Conservation (phyloP, 2,797 vertebrate species). For the Labeo calbasu region DNA sequence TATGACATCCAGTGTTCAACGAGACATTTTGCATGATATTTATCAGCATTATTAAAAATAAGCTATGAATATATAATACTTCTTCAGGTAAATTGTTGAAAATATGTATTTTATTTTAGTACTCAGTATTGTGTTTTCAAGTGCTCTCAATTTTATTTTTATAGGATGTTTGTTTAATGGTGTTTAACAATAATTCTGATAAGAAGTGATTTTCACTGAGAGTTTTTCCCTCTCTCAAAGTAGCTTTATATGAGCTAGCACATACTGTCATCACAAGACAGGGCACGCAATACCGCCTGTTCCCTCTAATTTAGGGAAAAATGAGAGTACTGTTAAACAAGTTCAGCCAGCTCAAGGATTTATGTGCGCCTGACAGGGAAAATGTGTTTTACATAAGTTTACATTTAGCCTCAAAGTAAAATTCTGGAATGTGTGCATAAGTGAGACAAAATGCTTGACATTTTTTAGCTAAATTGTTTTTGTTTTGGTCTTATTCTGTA, state of each 20-base stretch:
- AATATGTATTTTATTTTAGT: neutral
- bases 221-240: neutral
- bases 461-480: neutral
- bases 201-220: neutral
- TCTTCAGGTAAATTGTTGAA: neutral
- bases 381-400: neutral
- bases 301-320: slow-evolving; percentile 17
- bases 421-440: neutral
- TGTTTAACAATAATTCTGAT: neutral
- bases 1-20: neutral
- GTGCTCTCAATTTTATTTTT: neutral
- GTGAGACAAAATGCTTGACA: neutral
- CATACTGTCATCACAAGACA: slow-evolving; percentile 45
- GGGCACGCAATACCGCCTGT: slow-evolving; percentile 28
- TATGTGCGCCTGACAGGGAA: neutral
- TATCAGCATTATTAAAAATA: neutral
- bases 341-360: slow-evolving; percentile 29
- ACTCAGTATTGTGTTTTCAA: neutral
- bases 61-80: too few species aligned
- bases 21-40: neutral
- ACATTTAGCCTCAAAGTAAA: neutral
- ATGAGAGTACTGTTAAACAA: slow-evolving; percentile 39
- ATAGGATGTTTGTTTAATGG: neutral
- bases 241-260: neutral
- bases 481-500: neutral